Conservation (phyloP, 1,140 invertebrate genomes). For the Nomia melanderi region DNA sequence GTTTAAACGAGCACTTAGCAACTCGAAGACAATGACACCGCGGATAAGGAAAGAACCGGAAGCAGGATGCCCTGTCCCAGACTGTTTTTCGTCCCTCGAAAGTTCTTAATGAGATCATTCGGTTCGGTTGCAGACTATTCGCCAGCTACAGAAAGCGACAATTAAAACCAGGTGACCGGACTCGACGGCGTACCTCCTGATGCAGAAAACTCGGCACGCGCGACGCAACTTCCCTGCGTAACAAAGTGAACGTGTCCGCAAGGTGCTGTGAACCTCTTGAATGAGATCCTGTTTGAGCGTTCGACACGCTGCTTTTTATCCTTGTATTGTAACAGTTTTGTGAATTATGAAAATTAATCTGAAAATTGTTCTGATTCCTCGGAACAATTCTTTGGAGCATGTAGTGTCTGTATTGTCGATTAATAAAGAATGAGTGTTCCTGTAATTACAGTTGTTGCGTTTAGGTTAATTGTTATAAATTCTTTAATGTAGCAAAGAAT, state of each 20-base stretch:
- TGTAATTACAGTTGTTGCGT: too few species aligned
- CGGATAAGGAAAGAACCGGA: conserved; percentile 27
- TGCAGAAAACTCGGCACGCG: background rate
- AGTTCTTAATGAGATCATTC: conserved; percentile 39
- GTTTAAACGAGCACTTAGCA: conserved; percentile 22
- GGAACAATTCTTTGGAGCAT: too few species aligned
- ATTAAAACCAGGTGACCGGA: conserved; percentile 50
- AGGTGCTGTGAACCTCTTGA: background rate
- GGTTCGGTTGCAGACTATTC: conserved; percentile 61
- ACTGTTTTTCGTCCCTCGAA: background rate
- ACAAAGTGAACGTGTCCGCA: background rate
- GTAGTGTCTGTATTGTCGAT: background rate
- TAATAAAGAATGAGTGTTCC: background rate
- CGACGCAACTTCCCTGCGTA: background rate
- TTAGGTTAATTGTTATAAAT: too few species aligned
- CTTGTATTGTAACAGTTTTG: background rate
- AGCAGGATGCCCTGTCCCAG: background rate
- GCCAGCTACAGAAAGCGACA: conserved; percentile 50
- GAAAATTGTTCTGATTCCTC: background rate
- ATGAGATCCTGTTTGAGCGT: too few species aligned
- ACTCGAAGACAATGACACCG: conserved; percentile 32
- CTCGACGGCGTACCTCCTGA: background rate
- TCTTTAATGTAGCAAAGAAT: too few species aligned
- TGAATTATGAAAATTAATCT: background rate
- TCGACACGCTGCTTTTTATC: background rate